Evolutionary conservation across 2,113 vertebrate species (phyloP).

Genomic region (Sturnus vulgaris): DNA sequence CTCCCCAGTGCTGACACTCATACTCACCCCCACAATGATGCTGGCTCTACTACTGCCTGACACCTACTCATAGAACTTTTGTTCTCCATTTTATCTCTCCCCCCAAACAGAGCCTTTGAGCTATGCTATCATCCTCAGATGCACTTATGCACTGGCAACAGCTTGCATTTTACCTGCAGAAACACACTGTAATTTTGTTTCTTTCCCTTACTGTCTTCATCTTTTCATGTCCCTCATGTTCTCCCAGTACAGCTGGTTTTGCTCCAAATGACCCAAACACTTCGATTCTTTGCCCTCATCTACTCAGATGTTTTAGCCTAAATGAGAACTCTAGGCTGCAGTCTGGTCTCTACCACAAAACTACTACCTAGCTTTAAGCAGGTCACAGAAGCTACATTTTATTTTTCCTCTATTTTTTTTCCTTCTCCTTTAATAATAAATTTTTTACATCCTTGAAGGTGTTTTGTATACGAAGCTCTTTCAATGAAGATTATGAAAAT

Average conservation of each 20-base stretch:
- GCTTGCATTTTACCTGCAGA: not conserved
- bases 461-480: not conserved
- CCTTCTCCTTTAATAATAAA: not conserved
- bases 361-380: not conserved
- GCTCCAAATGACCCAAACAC: not conserved
- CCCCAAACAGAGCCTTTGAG: not conserved
- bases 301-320: not conserved
- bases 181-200: not conserved
- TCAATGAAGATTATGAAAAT: not conserved
- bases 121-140: not conserved
- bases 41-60: not conserved
- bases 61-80: not conserved
- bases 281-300: not conserved
- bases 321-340: not conserved
- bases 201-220: not conserved
- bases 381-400: not conserved
- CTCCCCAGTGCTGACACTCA: not conserved
- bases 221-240: accelerated
- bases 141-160: accelerated
- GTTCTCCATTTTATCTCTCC: not conserved
- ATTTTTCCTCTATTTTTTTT: not conserved
- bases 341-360: not conserved
- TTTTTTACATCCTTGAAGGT: not conserved
- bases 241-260: not conserved
- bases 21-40: not conserved